These are phyloP conservation scores for Pteromalus puparum DNA, from an alignment of 1,140 invertebrate species.

Conservation along the genomic window DNA sequence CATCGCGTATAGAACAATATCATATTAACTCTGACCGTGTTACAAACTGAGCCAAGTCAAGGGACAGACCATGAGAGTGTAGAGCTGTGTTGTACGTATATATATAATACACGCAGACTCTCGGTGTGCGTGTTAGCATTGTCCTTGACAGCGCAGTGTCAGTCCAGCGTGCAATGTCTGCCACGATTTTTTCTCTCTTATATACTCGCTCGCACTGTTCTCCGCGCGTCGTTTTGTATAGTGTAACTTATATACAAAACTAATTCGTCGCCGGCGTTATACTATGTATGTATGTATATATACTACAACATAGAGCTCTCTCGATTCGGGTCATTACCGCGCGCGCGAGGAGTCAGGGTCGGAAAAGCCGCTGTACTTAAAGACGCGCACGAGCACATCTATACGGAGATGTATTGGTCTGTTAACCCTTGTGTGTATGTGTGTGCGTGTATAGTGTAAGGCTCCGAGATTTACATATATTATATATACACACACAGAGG, in stretches of 20 bases:
- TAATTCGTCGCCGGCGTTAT: conserved; percentile 31
- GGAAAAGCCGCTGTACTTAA: conserved; percentile 31
- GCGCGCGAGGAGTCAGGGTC: conserved; percentile 60
- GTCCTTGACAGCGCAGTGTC: conserved; percentile 58
- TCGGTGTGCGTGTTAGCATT: conserved; percentile 31
- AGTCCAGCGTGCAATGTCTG: conserved; percentile 61
- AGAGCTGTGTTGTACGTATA: background rate
- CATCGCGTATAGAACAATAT: conserved; percentile 49
- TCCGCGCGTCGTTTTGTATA: conserved; percentile 52
- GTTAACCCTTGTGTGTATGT: conserved; percentile 1
- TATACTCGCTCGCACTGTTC: background rate
- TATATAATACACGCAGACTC: background rate
- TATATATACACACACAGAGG: conserved; percentile 57
- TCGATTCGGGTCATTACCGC: conserved; percentile 66
- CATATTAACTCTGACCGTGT: conserved; percentile 52
- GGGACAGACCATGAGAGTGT: conserved; percentile 54
- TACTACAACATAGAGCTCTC: background rate
- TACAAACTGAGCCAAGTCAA: conserved; percentile 52
- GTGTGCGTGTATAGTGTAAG: no score
- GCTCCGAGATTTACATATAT: no score
- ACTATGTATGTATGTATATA: conserved; percentile 45
- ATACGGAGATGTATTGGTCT: background rate
- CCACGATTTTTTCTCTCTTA: conserved; percentile 52
- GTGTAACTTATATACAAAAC: conserved; percentile 49
- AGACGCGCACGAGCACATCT: background rate